A percentile compares a stretch with the other conserved stretches of the same genome.
Conservation (phyloP, 2,888 invertebrate species). For the Drosophila koepferae region DNA sequence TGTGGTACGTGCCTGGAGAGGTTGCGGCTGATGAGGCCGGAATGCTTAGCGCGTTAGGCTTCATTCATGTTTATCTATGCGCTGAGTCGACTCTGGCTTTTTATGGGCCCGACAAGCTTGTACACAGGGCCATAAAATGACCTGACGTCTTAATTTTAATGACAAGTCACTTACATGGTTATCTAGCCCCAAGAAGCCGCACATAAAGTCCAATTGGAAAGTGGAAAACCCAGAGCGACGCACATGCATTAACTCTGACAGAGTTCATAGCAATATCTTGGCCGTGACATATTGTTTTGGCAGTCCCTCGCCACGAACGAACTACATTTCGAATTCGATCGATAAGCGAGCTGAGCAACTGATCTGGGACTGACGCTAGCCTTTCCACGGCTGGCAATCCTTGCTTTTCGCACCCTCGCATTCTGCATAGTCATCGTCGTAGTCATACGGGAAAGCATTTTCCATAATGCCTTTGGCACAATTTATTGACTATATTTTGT, state of each 20-base stretch:
- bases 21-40: slow-evolving; percentile 35
- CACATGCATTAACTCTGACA: slow-evolving; percentile 2
- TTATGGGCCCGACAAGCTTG: slow-evolving; percentile 50
- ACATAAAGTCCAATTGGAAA: slow-evolving; percentile 62
- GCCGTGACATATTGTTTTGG: slow-evolving; percentile 2
- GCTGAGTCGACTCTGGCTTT: slow-evolving; percentile 30
- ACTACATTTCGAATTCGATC: slow-evolving; percentile 12
- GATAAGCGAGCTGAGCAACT: slow-evolving; percentile 4
- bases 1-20: slow-evolving; percentile 71
- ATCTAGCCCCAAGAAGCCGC: slow-evolving; percentile 19
- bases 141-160: slow-evolving; percentile 74
- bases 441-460: slow-evolving; percentile 34
- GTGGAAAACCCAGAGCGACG: not conserved
- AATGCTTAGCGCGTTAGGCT: slow-evolving; percentile 18
- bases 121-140: slow-evolving; percentile 63
- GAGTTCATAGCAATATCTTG: slow-evolving; percentile 5
- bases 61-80: slow-evolving; percentile 60
- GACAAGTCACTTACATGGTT: slow-evolving; percentile 73
- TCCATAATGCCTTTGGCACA: slow-evolving; percentile 55
- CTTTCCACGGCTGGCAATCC: not conserved
- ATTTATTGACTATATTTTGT: slow-evolving; percentile 62
- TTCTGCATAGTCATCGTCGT: slow-evolving; percentile 2
- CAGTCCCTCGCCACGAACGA: not conserved
- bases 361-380: slow-evolving; percentile 3
- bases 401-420: not conserved